Evolutionary conservation across 2,797 vertebrate species (phyloP).

Genomic region (Pangasius macronema): DNA sequence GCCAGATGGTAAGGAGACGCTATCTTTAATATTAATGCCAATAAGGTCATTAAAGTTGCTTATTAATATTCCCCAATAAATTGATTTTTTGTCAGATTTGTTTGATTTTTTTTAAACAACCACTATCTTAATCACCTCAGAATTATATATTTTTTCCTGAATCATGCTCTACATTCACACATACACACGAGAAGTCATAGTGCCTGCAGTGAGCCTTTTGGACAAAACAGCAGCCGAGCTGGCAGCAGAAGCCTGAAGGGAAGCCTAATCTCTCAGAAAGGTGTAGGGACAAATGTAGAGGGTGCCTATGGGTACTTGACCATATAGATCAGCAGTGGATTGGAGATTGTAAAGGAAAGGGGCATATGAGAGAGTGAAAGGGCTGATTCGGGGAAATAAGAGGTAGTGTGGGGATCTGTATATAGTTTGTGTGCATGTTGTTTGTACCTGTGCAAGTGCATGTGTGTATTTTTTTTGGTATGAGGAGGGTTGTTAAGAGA

Average conservation of each 20-base stretch:
- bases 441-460: not conserved
- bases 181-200: not conserved
- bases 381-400: not conserved
- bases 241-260: not conserved
- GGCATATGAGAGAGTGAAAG: not conserved
- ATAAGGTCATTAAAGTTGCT: not conserved
- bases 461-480: not conserved
- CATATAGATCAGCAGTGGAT: not conserved
- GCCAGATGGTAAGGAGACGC: not conserved
- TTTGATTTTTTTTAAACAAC: not conserved
- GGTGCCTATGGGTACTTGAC: not conserved
- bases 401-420: not conserved
- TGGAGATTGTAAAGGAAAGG: not conserved
- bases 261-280: not conserved
- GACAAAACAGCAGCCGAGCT: not conserved
- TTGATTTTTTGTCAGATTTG: not conserved
- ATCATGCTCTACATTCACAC: not conserved
- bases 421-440: constrained; percentile 4
- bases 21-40: not conserved
- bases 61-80: too few relatives aligned
- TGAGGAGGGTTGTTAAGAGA: not conserved
- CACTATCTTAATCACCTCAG: too few relatives aligned
- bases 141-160: not conserved
- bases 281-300: not conserved
- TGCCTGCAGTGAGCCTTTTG: not conserved